phyloP scores from a whole-genome alignment of 2,113 vertebrate genomes.

The Origma solitaria region DNA sequence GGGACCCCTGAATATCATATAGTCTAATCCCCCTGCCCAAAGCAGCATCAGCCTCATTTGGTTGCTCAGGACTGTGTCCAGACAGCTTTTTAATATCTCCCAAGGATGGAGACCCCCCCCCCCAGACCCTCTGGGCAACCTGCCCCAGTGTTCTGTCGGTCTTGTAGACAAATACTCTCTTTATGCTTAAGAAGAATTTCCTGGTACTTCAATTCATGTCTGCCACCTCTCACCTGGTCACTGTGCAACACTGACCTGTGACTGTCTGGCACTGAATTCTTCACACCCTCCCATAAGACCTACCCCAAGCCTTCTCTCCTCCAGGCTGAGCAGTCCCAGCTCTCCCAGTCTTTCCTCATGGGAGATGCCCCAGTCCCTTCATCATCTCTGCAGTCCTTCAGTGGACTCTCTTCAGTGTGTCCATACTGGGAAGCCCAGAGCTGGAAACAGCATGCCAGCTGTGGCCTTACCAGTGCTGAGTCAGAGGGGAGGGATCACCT shows the following conservation, averaged over 20 bases:
- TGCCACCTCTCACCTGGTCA: background rate
- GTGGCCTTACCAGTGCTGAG: background rate
- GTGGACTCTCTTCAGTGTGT: background rate
- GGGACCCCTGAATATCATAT: background rate
- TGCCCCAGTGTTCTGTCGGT: background rate
- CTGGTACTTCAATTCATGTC: background rate
- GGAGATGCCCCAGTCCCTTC: background rate
- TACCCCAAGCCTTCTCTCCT: background rate
- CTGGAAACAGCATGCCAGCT: background rate
- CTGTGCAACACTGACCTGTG: background rate
- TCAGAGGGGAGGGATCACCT: background rate
- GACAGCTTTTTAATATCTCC: background rate
- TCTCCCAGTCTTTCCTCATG: background rate
- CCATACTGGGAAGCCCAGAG: background rate
- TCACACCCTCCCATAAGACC: background rate
- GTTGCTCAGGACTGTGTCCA: background rate
- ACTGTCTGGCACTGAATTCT: background rate
- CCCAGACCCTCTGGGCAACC: background rate
- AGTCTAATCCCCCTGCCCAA: background rate
- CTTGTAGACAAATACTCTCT: background rate
- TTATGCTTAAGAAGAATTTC: background rate
- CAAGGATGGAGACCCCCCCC: background rate
- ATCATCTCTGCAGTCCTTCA: background rate
- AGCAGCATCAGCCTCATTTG: background rate
- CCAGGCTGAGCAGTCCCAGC: background rate